Evolutionary conservation across 2,797 vertebrate species (phyloP).

Genomic region (Vipera latastei): DNA sequence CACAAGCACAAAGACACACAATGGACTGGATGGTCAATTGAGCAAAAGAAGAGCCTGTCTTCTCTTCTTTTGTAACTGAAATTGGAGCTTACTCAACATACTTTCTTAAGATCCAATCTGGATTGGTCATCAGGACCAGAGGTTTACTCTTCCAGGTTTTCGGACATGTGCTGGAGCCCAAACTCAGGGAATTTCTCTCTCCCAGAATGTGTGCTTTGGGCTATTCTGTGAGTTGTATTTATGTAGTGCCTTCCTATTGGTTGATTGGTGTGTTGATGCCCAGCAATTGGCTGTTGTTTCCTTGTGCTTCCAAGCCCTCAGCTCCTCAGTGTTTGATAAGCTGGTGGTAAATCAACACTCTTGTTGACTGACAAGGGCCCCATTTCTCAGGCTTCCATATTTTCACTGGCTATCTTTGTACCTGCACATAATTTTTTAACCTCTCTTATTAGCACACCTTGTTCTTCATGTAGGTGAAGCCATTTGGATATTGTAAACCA

Average conservation of each 20-base stretch:
- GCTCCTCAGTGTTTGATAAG: neutral
- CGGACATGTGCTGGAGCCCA: neutral
- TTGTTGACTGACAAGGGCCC: neutral
- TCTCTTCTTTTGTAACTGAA: slow-evolving; percentile 5
- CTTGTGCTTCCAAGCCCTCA: neutral
- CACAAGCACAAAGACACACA: neutral
- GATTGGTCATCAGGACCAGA: neutral
- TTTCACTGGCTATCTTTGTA: neutral
- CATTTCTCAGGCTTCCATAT: neutral
- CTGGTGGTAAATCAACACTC: neutral
- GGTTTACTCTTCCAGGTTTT: neutral
- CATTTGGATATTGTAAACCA: neutral
- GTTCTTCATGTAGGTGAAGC: neutral
- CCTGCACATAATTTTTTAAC: slow-evolving; percentile 9
- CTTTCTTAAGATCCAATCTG: neutral
- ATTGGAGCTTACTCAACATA: neutral
- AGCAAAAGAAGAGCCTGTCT: neutral
- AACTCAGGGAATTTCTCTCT: neutral
- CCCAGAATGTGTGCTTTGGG: neutral
- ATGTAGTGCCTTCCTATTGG: neutral
- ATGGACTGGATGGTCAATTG: neutral
- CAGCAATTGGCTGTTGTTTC: neutral
- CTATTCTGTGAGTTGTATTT: neutral
- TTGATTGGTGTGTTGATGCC: neutral
- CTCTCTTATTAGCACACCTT: neutral